Percentiles rank a stretch among this genome's conserved stretches.
Conservation (phyloP, 2,797 vertebrate genomes). For the Acomys russatus region DNA sequence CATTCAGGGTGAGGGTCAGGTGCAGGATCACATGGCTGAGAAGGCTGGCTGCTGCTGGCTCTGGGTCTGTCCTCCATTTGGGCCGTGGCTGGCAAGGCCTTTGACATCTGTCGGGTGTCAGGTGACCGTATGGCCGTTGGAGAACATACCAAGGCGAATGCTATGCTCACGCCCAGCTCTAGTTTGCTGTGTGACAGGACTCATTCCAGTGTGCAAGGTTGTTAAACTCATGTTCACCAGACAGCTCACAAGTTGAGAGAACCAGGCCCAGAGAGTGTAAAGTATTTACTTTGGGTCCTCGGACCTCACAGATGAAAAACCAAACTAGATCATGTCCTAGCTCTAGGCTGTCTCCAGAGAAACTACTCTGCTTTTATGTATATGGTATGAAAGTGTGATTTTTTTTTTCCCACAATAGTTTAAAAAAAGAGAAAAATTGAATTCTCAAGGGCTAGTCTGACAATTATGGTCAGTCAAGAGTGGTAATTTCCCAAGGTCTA, state of each 20-base stretch:
- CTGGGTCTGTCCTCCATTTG: background rate
- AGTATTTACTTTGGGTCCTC: background rate
- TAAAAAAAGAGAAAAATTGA: background rate
- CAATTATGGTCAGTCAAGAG: background rate
- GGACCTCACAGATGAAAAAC: background rate
- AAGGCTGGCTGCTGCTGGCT: background rate
- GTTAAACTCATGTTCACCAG: background rate
- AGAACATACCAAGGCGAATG: background rate
- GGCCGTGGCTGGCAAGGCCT: background rate
- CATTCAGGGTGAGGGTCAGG: accelerated
- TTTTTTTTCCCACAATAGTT: background rate
- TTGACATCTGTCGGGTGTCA: background rate
- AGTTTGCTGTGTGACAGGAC: background rate
- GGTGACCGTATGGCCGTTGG: background rate
- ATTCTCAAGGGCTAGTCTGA: background rate
- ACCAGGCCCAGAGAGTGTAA: background rate
- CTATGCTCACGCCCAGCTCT: background rate
- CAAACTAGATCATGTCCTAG: background rate
- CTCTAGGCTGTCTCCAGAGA: background rate
- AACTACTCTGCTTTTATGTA: background rate
- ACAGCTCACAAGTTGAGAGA: background rate
- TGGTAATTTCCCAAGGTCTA: background rate
- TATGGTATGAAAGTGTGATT: background rate
- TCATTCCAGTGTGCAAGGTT: background rate
- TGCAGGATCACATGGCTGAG: background rate